These are phyloP conservation scores for Masticophis lateralis DNA, from an alignment of 2,797 vertebrate species.

Conservation along the genomic window DNA sequence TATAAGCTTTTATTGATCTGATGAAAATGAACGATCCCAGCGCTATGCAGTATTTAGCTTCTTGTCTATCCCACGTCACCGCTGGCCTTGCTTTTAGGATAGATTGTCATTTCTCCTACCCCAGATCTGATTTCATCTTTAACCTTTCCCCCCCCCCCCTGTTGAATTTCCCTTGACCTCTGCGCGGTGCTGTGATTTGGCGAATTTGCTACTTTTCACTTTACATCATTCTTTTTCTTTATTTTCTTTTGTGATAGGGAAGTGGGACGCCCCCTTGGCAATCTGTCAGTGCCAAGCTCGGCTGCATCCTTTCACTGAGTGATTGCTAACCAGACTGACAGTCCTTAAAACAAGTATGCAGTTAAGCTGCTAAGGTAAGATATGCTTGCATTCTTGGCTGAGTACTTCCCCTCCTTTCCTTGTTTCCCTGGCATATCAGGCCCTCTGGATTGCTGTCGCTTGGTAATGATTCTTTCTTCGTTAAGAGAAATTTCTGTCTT, in stretches of 20 bases:
- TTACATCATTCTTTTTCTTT: conserved; percentile 75
- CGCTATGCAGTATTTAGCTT: conserved; percentile 97
- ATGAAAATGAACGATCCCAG: conserved; percentile 99
- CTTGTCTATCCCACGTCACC: conserved; percentile 91
- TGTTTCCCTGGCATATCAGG: conserved; percentile 13
- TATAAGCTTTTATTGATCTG: conserved; percentile 99
- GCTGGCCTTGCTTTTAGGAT: conserved; percentile 93
- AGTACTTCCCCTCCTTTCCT: neutral
- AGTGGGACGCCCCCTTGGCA: conserved; percentile 75
- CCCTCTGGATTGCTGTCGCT: conserved; percentile 53
- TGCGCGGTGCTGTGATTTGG: conserved; percentile 79
- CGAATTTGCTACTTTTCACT: conserved; percentile 91
- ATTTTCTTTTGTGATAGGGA: conserved; percentile 77
- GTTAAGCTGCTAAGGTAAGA: conserved; percentile 95
- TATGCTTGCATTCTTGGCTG: conserved; percentile 44
- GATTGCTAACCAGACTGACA: conserved; percentile 82
- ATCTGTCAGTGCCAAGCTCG: conserved; percentile 76
- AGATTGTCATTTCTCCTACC: conserved; percentile 88
- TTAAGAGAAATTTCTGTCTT: conserved; percentile 34
- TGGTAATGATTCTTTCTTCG: conserved; percentile 47
- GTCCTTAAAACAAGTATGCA: conserved; percentile 94
- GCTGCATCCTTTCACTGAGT: conserved; percentile 74
- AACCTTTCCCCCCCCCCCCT: conserved; percentile 82
- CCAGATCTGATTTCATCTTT: conserved; percentile 97
- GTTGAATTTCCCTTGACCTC: conserved; percentile 96